phyloP scores from a whole-genome alignment of 2,888 invertebrate genomes.

The Lycocerus yunnanus region DNA sequence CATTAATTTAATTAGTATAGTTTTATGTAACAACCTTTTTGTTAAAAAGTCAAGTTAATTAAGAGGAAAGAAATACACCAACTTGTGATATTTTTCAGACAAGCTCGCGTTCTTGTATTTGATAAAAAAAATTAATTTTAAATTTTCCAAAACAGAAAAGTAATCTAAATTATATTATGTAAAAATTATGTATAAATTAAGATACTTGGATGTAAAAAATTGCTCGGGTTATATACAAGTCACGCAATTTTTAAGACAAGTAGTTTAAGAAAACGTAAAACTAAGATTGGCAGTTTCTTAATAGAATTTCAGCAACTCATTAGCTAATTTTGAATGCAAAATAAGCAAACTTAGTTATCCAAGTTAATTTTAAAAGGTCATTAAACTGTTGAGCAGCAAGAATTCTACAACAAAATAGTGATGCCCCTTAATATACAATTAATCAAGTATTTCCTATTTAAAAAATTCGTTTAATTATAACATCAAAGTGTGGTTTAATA shows the following conservation, averaged over 20 bases:
- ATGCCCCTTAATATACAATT: background rate
- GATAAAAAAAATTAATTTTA: background rate
- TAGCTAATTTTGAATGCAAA: slow-evolving; percentile 20
- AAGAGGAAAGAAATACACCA: too few relatives aligned
- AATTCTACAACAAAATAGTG: background rate
- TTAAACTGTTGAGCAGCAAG: background rate
- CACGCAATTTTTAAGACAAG: slow-evolving; percentile 2
- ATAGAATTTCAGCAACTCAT: slow-evolving; percentile 14
- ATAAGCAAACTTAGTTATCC: slow-evolving; percentile 14
- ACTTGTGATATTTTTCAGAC: background rate
- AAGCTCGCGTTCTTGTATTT: background rate
- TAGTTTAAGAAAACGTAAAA: slow-evolving; percentile 6
- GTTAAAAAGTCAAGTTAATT: background rate
- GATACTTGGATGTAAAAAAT: background rate
- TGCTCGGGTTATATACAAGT: background rate
- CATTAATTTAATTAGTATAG: background rate
- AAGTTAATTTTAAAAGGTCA: slow-evolving; percentile 9
- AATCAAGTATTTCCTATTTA: background rate
- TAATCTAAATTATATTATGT: background rate
- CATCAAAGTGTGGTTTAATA: background rate
- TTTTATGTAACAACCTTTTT: background rate
- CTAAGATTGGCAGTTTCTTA: slow-evolving; percentile 17
- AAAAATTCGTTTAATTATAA: background rate
- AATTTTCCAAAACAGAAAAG: background rate
- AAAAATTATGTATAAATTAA: background rate